These are phyloP conservation scores for Psilopsiagon aymara DNA, from an alignment of 2,113 vertebrate genomes.

Conservation along the genomic window DNA sequence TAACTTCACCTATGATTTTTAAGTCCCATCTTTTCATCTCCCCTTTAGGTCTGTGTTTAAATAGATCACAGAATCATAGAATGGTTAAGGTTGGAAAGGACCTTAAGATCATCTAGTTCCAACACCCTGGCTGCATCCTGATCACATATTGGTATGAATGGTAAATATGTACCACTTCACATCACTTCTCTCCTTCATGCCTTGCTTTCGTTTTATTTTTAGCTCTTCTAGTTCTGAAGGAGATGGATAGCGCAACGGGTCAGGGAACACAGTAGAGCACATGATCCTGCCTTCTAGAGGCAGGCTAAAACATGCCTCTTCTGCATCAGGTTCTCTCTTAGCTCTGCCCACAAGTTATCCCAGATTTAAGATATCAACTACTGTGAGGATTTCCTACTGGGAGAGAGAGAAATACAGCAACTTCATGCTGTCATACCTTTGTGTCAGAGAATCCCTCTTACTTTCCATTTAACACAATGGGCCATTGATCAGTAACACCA, in stretches of 20 bases:
- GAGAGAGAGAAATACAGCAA: not conserved
- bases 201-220: not conserved
- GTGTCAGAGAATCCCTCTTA: not conserved
- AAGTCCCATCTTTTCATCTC: not conserved
- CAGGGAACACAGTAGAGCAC: not conserved
- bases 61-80: not conserved
- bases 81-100: not conserved
- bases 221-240: not conserved
- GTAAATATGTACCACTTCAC: not conserved
- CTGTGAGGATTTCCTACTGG: not conserved
- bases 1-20: not conserved
- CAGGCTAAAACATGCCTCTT: not conserved
- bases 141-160: not conserved
- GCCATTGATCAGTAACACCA: not conserved
- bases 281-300: not conserved
- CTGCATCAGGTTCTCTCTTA: not conserved
- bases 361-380: not conserved
- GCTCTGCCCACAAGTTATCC: not conserved
- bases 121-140: not conserved
- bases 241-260: not conserved
- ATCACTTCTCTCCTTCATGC: not conserved
- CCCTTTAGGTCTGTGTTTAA: not conserved
- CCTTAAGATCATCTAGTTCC: not conserved
- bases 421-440: not conserved
- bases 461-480: not conserved